Percentiles rank a stretch among this genome's conserved stretches.
Evolutionary conservation across 2,797 vertebrate species (phyloP).

Genomic region (Chrosomus eos): DNA sequence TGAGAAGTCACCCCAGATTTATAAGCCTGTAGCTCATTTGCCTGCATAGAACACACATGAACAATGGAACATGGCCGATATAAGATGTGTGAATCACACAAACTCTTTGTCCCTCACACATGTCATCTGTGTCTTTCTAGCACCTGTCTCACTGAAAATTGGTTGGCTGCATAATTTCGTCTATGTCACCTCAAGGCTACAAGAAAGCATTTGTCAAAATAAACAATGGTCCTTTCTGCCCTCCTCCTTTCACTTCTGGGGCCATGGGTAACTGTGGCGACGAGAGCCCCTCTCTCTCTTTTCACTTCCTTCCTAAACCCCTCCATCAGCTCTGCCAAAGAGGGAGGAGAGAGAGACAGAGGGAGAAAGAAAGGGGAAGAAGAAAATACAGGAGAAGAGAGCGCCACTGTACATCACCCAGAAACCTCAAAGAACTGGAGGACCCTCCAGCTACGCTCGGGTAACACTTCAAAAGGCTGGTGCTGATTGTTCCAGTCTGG

Average conservation of each 20-base stretch:
- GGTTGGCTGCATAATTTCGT: constrained; percentile 32
- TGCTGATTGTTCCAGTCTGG: constrained; percentile 27
- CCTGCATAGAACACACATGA: constrained; percentile 55
- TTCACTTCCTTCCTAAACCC: constrained; percentile 15
- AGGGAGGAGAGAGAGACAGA: constrained; percentile 10
- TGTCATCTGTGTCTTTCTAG: constrained; percentile 34
- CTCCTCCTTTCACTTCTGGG: constrained; percentile 42
- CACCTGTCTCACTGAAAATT: constrained; percentile 42
- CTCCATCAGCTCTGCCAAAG: constrained; percentile 25
- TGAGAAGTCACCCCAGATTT: constrained; percentile 14
- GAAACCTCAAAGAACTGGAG: constrained; percentile 30
- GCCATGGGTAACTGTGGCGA: constrained; percentile 23
- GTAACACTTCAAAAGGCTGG: constrained; percentile 31
- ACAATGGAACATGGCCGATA: constrained; percentile 58
- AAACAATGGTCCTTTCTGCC: constrained; percentile 55
- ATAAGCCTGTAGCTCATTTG: constrained; percentile 6
- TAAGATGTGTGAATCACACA: constrained; percentile 46
- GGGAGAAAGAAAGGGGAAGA: not conserved
- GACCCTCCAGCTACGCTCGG: not conserved
- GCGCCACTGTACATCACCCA: not conserved
- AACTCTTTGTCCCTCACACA: constrained; percentile 4
- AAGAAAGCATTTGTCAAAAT: constrained; percentile 57
- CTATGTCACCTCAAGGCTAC: constrained; percentile 60
- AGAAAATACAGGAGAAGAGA: constrained; percentile 49
- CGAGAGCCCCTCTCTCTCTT: constrained; percentile 24